Conservation (phyloP, 2,888 invertebrate genomes). For the Gasteruption jaculator region DNA sequence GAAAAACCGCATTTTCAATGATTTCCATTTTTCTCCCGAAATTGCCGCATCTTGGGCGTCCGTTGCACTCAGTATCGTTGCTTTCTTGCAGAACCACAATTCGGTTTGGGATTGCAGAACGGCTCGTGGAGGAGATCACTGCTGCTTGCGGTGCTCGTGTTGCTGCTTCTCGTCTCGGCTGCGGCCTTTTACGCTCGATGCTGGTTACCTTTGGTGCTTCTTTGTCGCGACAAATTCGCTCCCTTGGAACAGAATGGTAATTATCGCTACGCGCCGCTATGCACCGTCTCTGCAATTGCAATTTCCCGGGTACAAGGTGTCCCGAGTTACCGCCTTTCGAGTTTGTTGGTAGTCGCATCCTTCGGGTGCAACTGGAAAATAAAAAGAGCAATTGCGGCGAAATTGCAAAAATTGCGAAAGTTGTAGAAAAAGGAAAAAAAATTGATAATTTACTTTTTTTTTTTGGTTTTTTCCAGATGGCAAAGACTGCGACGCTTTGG, state of each 20-base stretch:
- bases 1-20: conserved; percentile 9
- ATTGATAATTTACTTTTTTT: too few relatives aligned
- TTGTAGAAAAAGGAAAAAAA: too few relatives aligned
- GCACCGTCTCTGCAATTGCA: too few relatives aligned
- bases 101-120: conserved; percentile 36
- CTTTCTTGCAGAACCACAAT: conserved; percentile 38
- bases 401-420: too few relatives aligned
- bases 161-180: conserved; percentile 53
- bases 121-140: conserved; percentile 58
- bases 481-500: conserved; percentile 62
- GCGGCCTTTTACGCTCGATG: conserved; percentile 56
- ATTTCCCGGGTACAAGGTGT: too few relatives aligned
- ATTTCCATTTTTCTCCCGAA: neutral
- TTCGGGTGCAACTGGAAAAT: too few relatives aligned
- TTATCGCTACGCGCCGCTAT: too few relatives aligned
- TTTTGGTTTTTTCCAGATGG: conserved; percentile 48
- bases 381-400: too few relatives aligned
- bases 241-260: conserved; percentile 51
- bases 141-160: conserved; percentile 54
- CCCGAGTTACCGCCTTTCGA: too few relatives aligned
- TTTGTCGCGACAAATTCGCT: conserved; percentile 54
- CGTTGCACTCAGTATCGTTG: too few relatives aligned
- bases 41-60: conserved; percentile 4
- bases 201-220: conserved; percentile 52
- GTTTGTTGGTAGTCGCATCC: too few relatives aligned